Conservation (phyloP, 2,797 vertebrate genomes). For the Atherinosoma microstoma region DNA sequence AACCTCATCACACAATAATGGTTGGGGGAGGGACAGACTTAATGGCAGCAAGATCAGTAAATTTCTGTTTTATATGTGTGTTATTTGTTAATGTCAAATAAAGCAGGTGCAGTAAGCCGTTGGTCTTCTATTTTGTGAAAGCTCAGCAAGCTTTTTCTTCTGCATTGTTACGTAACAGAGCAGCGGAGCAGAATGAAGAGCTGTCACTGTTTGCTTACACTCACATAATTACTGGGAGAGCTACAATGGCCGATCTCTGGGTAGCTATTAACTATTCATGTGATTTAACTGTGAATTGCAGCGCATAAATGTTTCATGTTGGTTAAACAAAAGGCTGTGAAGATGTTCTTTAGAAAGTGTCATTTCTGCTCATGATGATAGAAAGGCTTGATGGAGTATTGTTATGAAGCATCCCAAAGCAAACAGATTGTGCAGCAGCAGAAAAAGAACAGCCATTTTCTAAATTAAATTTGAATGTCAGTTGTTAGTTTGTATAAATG, state of each 20-base stretch:
- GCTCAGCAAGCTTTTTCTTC: conserved; percentile 39
- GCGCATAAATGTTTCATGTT: conserved; percentile 46
- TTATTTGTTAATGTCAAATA: conserved; percentile 71
- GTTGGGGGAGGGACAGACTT: conserved; percentile 32
- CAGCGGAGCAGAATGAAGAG: conserved; percentile 29
- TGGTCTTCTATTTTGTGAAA: conserved; percentile 36
- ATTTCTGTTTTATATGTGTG: conserved; percentile 50
- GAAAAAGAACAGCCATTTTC: neutral
- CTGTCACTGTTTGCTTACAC: conserved; percentile 44
- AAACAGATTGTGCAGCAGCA: conserved; percentile 11
- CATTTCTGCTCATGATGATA: conserved; percentile 4
- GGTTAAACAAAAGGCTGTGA: conserved; percentile 16
- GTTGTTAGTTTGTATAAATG: neutral
- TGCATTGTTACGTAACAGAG: conserved; percentile 47
- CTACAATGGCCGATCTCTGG: conserved; percentile 26
- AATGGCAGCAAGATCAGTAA: conserved; percentile 27
- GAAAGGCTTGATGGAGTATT: neutral
- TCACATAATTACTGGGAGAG: conserved; percentile 38
- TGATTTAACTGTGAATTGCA: conserved; percentile 30
- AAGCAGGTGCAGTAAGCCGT: conserved; percentile 62
- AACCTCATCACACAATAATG: conserved; percentile 46
- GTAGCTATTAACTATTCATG: conserved; percentile 55
- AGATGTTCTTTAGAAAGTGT: conserved; percentile 12
- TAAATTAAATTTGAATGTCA: neutral
- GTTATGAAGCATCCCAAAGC: neutral